phyloP scores from a whole-genome alignment of 1,140 invertebrate species.

The Drosophila equinoxialis region DNA sequence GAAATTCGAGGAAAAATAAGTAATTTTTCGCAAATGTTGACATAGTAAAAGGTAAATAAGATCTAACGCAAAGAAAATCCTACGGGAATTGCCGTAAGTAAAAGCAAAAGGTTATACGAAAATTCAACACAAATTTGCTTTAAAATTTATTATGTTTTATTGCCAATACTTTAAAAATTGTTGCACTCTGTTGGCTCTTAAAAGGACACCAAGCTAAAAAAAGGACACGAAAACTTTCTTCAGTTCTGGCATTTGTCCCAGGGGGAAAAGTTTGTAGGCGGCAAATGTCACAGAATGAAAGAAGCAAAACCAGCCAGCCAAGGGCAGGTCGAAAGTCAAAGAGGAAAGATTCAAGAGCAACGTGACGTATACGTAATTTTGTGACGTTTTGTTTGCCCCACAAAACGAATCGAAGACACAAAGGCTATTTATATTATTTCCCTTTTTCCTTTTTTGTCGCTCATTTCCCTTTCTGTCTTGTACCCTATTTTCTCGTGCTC shows the following conservation, averaged over 20 bases:
- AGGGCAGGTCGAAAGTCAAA: conserved; percentile 36
- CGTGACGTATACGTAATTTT: conserved; percentile 64
- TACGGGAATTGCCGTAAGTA: neutral
- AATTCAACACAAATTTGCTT: conserved; percentile 1
- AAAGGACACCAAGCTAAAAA: conserved; percentile 27
- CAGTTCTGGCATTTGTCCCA: conserved; percentile 55
- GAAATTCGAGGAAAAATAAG: conserved; percentile 25
- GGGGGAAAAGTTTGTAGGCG: conserved; percentile 39
- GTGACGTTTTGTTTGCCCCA: conserved; percentile 1
- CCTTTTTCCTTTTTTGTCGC: conserved; percentile 22
- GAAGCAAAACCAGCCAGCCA: conserved; percentile 16
- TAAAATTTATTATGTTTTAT: conserved; percentile 46
- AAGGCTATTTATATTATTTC: conserved; percentile 58
- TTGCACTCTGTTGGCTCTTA: conserved; percentile 70
- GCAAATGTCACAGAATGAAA: conserved; percentile 33
- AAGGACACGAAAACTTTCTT: conserved; percentile 67
- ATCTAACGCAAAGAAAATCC: conserved; percentile 18
- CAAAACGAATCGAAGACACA: conserved; percentile 45
- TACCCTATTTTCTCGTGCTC: neutral
- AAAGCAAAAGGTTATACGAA: too few relatives aligned
- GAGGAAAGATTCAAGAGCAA: conserved; percentile 31
- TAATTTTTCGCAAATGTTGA: conserved; percentile 28
- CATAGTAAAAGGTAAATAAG: conserved; percentile 8
- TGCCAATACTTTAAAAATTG: conserved; percentile 66
- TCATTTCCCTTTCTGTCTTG: neutral